Conservation (phyloP, 2,888 invertebrate species). For the Lutraria lutraria region DNA sequence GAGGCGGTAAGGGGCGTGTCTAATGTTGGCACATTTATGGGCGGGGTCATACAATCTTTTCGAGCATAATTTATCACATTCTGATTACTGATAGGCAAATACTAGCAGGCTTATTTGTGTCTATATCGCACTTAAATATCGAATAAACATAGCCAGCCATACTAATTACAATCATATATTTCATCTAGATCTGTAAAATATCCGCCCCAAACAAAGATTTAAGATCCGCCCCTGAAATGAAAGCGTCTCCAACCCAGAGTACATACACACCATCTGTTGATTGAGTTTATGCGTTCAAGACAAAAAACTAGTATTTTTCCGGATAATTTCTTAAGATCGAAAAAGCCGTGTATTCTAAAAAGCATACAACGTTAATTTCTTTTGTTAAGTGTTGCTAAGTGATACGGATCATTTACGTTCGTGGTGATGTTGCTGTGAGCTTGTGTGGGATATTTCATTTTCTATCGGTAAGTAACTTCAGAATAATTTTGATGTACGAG, state of each 20-base stretch:
- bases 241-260: neutral
- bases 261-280: neutral
- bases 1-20: no score
- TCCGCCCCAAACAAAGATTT: no score
- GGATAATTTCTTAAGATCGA: slow-evolving; percentile 8
- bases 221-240: neutral
- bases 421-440: neutral
- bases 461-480: neutral
- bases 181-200: no score
- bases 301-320: slow-evolving; percentile 23
- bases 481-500: no score
- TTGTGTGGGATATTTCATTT: neutral
- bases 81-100: no score
- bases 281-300: neutral
- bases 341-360: neutral
- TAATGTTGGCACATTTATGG: no score
- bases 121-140: no score
- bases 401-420: neutral
- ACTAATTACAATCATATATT: no score
- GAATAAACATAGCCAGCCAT: no score
- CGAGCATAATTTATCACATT: no score
- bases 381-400: neutral
- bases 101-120: no score
- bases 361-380: neutral
- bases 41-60: no score